These are phyloP conservation scores for Tetragonula clypearis DNA, from an alignment of 1,140 invertebrate species.

Conservation along the genomic window DNA sequence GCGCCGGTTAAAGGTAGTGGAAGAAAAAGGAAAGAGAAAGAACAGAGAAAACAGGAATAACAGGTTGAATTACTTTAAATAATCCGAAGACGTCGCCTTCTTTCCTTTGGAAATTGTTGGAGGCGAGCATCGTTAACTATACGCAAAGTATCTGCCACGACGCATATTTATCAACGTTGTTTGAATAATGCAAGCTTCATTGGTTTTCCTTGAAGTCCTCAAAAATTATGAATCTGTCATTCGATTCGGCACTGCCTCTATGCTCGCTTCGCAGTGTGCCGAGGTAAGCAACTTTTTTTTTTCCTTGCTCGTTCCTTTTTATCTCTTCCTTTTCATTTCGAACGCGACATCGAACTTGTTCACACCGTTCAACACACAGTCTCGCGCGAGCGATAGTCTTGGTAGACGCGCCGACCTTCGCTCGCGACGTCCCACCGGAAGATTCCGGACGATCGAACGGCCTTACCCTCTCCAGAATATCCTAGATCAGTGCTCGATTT, in stretches of 20 bases:
- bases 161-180: conserved; percentile 2
- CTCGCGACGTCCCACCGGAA: conserved; percentile 22
- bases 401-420: conserved; percentile 24
- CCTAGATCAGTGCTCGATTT: conserved; percentile 32
- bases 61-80: background rate
- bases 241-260: conserved; percentile 5
- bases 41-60: too few species aligned
- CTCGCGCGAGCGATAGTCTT: background rate
- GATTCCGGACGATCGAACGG: conserved; percentile 35
- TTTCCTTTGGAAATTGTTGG: background rate
- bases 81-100: too few species aligned
- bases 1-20: background rate
- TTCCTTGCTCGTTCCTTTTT: background rate
- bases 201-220: conserved; percentile 7
- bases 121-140: background rate
- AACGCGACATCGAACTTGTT: background rate
- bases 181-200: background rate
- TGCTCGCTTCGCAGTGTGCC: conserved; percentile 29
- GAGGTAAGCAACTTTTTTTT: conserved; percentile 57
- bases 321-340: conserved; percentile 22
- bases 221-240: conserved; percentile 10
- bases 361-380: background rate
- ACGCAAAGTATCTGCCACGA: background rate
- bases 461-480: conserved; percentile 18
- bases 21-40: too few species aligned